Evolutionary conservation across 2,113 vertebrate genomes (phyloP).

Genomic region (Saiga tatarica): DNA sequence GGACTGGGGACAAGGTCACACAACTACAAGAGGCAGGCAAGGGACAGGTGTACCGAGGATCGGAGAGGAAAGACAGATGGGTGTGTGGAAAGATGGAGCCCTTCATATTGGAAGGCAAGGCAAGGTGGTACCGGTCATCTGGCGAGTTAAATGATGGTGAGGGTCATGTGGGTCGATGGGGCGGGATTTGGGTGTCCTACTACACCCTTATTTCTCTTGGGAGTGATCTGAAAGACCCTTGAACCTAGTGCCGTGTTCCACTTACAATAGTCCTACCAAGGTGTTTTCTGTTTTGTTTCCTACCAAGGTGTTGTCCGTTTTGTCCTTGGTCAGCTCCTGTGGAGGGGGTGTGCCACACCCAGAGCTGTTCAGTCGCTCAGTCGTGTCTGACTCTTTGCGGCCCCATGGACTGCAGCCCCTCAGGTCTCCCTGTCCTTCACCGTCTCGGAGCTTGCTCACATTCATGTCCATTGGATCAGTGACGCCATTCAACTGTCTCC

Average conservation of each 20-base stretch:
- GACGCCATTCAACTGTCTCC: neutral
- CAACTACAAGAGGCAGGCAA: neutral
- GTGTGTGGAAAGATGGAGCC: neutral
- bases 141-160: accelerated
- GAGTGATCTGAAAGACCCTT: neutral
- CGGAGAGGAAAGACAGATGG: neutral
- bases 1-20: accelerated
- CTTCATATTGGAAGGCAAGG: neutral
- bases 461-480: neutral
- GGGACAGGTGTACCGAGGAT: too few relatives aligned
- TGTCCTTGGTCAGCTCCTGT: neutral
- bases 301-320: neutral
- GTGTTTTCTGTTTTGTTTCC: too few relatives aligned
- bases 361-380: neutral
- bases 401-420: neutral
- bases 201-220: neutral
- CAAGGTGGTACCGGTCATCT: accelerated
- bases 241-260: too few relatives aligned
- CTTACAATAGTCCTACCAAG: too few relatives aligned
- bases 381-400: neutral
- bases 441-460: neutral
- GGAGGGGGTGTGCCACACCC: too few relatives aligned
- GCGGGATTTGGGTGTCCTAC: neutral
- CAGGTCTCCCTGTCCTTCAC: neutral
- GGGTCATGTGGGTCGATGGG: neutral